Conservation (phyloP, 2,113 vertebrate species). For the Silurus asotus region DNA sequence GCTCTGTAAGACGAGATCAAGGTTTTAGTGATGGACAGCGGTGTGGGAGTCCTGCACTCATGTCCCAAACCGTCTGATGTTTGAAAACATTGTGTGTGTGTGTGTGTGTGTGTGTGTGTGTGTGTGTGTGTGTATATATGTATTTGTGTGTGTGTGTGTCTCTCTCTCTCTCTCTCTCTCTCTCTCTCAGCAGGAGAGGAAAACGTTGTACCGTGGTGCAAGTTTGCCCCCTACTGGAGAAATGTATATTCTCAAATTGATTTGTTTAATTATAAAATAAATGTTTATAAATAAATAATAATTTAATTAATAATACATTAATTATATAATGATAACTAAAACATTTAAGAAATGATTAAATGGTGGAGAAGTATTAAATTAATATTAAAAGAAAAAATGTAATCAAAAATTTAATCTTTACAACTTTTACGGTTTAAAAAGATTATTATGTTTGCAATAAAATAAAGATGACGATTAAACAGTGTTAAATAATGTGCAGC, state of each 20-base stretch:
- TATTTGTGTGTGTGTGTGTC: no score
- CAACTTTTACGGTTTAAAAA: no score
- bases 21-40: constrained; percentile 20
- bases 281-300: no score
- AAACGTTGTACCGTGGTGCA: constrained; percentile 18
- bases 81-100: neutral
- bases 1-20: constrained; percentile 15
- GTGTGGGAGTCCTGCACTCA: neutral
- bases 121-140: constrained; percentile 4
- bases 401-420: no score
- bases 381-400: no score
- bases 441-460: no score
- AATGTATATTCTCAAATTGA: neutral
- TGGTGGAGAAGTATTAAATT: no score
- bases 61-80: neutral
- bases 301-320: no score
- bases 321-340: no score
- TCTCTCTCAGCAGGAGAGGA: neutral
- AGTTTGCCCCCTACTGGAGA: constrained; percentile 67
- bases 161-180: no score
- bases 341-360: no score
- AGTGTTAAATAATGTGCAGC: neutral
- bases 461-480: neutral
- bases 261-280: no score
- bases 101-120: neutral